A percentile compares a stretch with the other conserved stretches of the same genome.
Conservation (phyloP, 2,113 vertebrate species). For the Macheiramphus alcinus region DNA sequence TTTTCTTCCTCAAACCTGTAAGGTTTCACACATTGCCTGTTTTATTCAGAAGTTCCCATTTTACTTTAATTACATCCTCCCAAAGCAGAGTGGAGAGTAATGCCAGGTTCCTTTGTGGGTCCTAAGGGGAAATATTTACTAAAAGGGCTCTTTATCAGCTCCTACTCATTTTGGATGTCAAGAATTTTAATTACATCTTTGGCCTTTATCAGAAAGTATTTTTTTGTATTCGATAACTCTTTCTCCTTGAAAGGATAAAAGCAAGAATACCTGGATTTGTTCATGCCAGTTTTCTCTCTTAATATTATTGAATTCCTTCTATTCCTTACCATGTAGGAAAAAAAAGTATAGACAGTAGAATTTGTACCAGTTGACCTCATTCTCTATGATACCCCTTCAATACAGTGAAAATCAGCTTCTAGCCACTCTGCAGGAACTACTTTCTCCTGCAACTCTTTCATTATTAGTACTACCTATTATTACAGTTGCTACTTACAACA, state of each 20-base stretch:
- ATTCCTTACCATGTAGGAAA: neutral
- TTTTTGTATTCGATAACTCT: neutral
- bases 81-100: neutral
- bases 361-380: neutral
- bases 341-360: neutral
- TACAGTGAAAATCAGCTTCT: neutral
- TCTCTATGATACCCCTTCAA: neutral
- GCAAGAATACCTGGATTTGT: neutral
- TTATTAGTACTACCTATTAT: neutral
- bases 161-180: neutral
- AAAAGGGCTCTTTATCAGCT: neutral
- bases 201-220: neutral
- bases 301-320: neutral
- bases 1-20: neutral
- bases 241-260: neutral
- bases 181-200: constrained; percentile 26
- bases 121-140: constrained; percentile 20
- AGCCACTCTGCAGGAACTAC: neutral
- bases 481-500: neutral
- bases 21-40: neutral
- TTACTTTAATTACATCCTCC: constrained; percentile 18
- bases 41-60: neutral
- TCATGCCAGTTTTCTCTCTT: neutral
- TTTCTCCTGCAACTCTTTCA: neutral
- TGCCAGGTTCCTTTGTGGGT: neutral